Percentiles rank a stretch among this genome's conserved stretches.
Conservation (phyloP, 2,888 invertebrate species). For the Tipula lateralis region DNA sequence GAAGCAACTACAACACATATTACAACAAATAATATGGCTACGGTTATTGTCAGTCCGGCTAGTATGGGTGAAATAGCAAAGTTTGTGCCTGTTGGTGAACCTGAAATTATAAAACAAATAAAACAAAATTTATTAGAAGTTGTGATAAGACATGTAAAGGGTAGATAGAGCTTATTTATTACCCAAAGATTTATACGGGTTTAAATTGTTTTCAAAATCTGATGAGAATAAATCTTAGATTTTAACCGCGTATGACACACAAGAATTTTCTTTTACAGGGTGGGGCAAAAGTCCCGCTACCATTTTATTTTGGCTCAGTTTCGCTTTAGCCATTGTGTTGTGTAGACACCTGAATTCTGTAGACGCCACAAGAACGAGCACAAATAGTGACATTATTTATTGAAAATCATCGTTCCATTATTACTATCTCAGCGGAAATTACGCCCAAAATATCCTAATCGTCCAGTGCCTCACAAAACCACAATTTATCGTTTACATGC, state of each 20-base stretch:
- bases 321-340: too few relatives aligned
- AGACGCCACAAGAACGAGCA: too few relatives aligned
- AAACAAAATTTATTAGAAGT: neutral
- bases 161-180: neutral
- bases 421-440: too few relatives aligned
- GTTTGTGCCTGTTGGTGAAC: conserved; percentile 56
- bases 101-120: conserved; percentile 46
- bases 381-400: too few relatives aligned
- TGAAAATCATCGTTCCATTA: too few relatives aligned
- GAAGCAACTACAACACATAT: conserved; percentile 73
- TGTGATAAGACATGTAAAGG: too few relatives aligned
- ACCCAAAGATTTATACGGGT: neutral
- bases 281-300: neutral
- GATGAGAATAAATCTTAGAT: neutral
- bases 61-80: conserved; percentile 70
- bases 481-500: too few relatives aligned
- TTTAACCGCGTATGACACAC: neutral
- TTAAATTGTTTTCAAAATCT: neutral
- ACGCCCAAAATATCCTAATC: too few relatives aligned
- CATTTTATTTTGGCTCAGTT: neutral
- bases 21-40: conserved; percentile 68
- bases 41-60: conserved; percentile 70
- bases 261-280: neutral
- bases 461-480: too few relatives aligned
- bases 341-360: too few relatives aligned